A percentile compares a stretch with the other conserved stretches of the same genome.
Conservation (phyloP, 2,888 invertebrate species). For the Plebejus argus region DNA sequence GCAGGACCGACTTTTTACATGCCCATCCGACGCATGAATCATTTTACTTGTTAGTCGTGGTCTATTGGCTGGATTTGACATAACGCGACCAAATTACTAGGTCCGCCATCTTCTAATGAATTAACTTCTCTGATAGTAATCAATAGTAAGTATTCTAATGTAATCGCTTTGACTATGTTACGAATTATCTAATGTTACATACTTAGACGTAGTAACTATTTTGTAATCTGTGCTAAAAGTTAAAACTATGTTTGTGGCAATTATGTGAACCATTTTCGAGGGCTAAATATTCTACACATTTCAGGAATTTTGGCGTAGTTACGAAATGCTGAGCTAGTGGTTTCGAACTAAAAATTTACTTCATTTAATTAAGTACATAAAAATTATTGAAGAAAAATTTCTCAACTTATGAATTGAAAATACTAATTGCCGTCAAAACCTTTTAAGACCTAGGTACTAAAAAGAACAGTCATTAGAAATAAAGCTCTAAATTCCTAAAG, state of each 20-base stretch:
- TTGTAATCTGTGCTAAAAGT: neutral
- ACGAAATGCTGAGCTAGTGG: constrained; percentile 15
- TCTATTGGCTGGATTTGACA: no score
- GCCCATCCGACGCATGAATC: no score
- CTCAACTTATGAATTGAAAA: neutral
- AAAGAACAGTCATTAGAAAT: constrained; percentile 9
- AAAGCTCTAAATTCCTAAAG: neutral
- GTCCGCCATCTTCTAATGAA: neutral
- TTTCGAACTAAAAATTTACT: neutral
- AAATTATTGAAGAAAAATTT: neutral
- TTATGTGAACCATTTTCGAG: constrained; percentile 22
- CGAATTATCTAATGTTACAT: neutral
- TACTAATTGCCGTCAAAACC: neutral
- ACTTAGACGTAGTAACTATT: neutral
- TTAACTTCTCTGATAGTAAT: neutral
- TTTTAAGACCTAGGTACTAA: neutral
- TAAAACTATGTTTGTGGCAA: constrained; percentile 1
- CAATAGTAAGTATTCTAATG: neutral
- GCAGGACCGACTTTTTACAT: no score
- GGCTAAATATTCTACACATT: constrained; percentile 20
- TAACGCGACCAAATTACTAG: neutral
- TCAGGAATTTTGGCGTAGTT: constrained; percentile 17
- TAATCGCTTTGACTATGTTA: neutral
- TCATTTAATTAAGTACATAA: neutral
- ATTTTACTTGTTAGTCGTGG: no score